These are phyloP conservation scores for Arrhopalites spinosus DNA, from an alignment of 2,888 invertebrate species.

Conservation along the genomic window DNA sequence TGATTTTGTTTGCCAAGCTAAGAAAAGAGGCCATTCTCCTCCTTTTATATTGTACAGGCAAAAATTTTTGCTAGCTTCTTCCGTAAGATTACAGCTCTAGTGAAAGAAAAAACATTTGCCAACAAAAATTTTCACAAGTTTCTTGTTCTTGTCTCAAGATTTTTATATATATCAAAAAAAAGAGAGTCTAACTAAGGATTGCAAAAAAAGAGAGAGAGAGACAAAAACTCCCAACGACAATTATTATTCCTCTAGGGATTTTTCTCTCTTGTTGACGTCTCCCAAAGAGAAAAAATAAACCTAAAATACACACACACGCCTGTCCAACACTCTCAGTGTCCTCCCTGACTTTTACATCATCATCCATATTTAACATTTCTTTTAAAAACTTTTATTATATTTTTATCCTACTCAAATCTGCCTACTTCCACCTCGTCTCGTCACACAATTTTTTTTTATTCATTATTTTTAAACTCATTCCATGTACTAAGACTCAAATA, in stretches of 20 bases:
- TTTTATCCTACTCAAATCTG: too few species aligned
- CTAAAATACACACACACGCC: not conserved
- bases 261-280: not conserved
- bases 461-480: too few species aligned
- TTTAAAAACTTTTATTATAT: too few species aligned
- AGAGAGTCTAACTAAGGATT: not conserved
- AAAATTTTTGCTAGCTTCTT: constrained; percentile 37
- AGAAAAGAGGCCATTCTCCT: constrained; percentile 39
- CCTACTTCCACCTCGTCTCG: too few species aligned
- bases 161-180: too few species aligned
- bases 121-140: constrained; percentile 27
- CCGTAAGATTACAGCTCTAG: constrained; percentile 32
- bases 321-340: not conserved
- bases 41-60: constrained; percentile 12
- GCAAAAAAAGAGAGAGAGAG: not conserved
- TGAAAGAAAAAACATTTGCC: constrained; percentile 34
- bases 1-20: constrained; percentile 38
- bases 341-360: too few species aligned
- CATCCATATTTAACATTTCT: too few species aligned
- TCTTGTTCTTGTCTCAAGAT: not conserved
- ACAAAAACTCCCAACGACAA: not conserved
- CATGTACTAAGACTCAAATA: too few species aligned
- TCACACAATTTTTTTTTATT: too few species aligned
- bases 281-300: not conserved
- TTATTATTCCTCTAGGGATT: not conserved